Percentiles rank a stretch among this genome's conserved stretches.
phyloP scores from a whole-genome alignment of 2,888 invertebrate genomes.

The Thecophora atra region DNA sequence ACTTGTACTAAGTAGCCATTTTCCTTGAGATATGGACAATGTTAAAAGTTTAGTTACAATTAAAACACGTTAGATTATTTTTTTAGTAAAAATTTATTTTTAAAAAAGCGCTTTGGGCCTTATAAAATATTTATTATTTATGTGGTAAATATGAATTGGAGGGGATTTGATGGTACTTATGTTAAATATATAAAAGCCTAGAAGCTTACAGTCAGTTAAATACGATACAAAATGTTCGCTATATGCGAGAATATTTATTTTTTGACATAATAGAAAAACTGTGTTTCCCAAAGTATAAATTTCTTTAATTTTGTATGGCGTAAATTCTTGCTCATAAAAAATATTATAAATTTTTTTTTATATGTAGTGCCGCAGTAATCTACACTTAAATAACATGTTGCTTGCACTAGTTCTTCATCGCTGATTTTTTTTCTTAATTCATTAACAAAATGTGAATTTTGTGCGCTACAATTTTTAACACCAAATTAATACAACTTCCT shows the following conservation, averaged over 20 bases:
- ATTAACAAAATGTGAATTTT: constrained; percentile 4
- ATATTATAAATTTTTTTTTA: not conserved
- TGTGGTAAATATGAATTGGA: too few species aligned
- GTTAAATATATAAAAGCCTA: too few species aligned
- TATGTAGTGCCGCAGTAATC: not conserved
- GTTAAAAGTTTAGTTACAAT: not conserved
- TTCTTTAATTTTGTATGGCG: not conserved
- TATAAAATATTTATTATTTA: too few species aligned
- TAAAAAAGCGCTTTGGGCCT: too few species aligned
- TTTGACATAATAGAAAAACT: constrained; percentile 1
- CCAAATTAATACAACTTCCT: not conserved
- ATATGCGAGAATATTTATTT: not conserved
- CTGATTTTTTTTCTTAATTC: not conserved
- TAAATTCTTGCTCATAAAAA: not conserved
- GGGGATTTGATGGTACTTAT: too few species aligned
- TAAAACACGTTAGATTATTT: not conserved
- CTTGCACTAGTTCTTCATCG: not conserved
- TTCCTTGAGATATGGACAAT: not conserved
- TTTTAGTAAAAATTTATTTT: too few species aligned
- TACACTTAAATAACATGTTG: constrained; percentile 1
- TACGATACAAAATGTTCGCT: not conserved
- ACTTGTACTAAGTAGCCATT: not conserved
- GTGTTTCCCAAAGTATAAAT: not conserved
- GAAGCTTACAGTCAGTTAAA: too few species aligned
- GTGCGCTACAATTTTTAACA: constrained; percentile 3